Conservation (phyloP, 2,888 invertebrate genomes). For the Lomographa bimaculata region DNA sequence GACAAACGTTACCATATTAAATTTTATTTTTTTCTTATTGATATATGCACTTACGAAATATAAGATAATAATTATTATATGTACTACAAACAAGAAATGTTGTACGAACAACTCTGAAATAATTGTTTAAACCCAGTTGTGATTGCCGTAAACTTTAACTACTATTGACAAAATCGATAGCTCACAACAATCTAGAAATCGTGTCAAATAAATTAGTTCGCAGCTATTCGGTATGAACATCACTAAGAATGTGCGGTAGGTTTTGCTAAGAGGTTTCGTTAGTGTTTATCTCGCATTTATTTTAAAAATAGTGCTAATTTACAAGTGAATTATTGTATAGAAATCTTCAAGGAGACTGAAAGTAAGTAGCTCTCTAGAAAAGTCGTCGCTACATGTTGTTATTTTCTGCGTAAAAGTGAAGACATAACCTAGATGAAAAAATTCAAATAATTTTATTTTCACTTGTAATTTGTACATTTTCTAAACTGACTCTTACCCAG, state of each 20-base stretch:
- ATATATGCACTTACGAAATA: too few species aligned
- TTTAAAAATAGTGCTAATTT: slow-evolving; percentile 75
- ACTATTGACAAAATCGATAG: too few species aligned
- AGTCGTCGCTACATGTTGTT: background rate
- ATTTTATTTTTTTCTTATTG: too few species aligned
- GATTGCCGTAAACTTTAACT: too few species aligned
- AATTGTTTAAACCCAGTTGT: too few species aligned
- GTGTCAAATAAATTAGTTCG: slow-evolving; percentile 23
- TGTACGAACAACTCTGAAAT: too few species aligned
- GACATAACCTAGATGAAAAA: slow-evolving; percentile 20
- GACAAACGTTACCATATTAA: too few species aligned
- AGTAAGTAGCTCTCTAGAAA: slow-evolving; percentile 47
- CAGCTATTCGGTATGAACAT: slow-evolving; percentile 21
- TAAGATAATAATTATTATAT: too few species aligned
- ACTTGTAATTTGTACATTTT: too few species aligned
- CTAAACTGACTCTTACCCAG: too few species aligned
- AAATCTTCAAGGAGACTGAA: slow-evolving; percentile 44
- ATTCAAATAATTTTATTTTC: too few species aligned
- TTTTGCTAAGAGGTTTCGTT: slow-evolving; percentile 54
- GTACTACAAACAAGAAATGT: too few species aligned
- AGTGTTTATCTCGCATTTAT: slow-evolving; percentile 73
- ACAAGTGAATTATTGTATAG: slow-evolving; percentile 60
- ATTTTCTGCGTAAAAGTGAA: slow-evolving; percentile 2
- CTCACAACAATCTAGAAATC: background rate
- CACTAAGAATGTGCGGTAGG: slow-evolving; percentile 52